These are phyloP conservation scores for Idris sp. DNA, from an alignment of 1,140 invertebrate genomes.

Conservation along the genomic window DNA sequence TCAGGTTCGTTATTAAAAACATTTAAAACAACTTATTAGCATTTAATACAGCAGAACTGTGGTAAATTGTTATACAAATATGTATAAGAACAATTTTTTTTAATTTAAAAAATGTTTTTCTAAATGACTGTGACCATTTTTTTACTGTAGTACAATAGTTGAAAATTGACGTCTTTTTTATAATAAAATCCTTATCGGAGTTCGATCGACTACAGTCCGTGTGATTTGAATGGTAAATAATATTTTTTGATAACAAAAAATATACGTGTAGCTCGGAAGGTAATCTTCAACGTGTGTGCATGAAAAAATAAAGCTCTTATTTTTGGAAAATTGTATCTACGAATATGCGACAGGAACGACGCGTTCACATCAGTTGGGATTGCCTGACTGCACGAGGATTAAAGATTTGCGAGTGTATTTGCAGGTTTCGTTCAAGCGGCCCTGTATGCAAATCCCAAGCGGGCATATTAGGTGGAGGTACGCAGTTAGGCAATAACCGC, in stretches of 20 bases:
- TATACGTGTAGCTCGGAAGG: conserved; percentile 12
- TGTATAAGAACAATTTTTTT: no score
- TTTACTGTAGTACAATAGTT: no score
- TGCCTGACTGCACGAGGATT: conserved; percentile 68
- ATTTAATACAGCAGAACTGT: no score
- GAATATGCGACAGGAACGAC: conserved; percentile 59
- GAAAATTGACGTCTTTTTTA: no score
- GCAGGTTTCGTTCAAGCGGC: conserved; percentile 73
- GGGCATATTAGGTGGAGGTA: conserved; percentile 79
- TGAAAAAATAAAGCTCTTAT: conserved; percentile 60
- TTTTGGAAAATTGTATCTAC: conserved; percentile 59
- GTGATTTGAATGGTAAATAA: conserved; percentile 39
- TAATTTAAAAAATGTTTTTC: no score
- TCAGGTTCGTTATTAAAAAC: no score
- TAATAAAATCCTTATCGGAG: conserved; percentile 27
- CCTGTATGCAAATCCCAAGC: conserved; percentile 72
- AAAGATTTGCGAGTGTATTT: conserved; percentile 75
- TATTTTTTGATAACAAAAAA: conserved; percentile 53
- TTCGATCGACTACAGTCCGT: conserved; percentile 20
- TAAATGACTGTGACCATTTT: no score
- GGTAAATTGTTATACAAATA: no score
- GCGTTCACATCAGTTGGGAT: conserved; percentile 56
- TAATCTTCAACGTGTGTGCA: conserved; percentile 35
- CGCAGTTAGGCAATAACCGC: conserved; percentile 80
- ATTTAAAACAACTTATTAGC: no score